Conservation (phyloP, 2,797 vertebrate species). For the Saxicola maurus region DNA sequence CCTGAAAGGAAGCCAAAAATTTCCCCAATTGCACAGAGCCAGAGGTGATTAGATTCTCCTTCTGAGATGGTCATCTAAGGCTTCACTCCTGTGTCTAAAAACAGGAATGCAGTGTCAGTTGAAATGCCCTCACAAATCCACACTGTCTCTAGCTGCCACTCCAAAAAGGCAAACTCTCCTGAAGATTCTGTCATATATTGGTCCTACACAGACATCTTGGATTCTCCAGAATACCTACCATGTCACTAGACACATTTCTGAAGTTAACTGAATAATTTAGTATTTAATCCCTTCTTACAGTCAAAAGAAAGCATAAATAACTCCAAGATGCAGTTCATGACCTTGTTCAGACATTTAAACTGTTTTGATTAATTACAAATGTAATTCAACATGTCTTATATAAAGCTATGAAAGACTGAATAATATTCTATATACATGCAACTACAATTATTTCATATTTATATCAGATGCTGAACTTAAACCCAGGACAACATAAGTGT, state of each 20-base stretch:
- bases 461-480: neutral
- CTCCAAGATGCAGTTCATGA: neutral
- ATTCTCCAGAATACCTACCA: neutral
- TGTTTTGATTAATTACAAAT: neutral
- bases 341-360: neutral
- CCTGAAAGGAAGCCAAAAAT: neutral
- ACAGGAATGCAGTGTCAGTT: neutral
- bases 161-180: neutral
- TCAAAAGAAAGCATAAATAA: neutral
- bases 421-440: neutral
- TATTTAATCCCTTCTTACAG: neutral
- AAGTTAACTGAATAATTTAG: neutral
- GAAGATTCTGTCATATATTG: neutral
- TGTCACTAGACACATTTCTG: neutral
- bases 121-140: neutral
- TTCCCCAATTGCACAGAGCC: fast-evolving
- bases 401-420: neutral
- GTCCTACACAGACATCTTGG: neutral
- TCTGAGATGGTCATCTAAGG: neutral
- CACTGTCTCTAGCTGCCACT: neutral
- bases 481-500: fast-evolving
- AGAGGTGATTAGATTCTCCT: neutral
- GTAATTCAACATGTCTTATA: neutral
- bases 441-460: neutral
- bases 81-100: neutral